Conservation (phyloP, 2,888 invertebrate genomes). For the Pyrocoelia pectoralis region DNA sequence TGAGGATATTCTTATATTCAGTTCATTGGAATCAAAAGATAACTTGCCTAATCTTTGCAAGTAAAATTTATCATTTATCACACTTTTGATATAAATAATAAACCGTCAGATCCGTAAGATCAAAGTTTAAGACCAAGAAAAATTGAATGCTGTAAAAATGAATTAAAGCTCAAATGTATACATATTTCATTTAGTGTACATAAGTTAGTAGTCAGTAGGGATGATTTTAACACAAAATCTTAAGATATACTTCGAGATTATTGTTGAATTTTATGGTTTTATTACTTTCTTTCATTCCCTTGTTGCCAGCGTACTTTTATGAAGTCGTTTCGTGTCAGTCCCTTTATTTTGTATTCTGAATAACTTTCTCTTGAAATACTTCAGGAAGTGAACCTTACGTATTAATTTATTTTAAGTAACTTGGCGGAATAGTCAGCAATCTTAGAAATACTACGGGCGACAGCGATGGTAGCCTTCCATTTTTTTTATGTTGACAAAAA, state of each 20-base stretch:
- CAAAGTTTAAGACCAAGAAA: too few relatives aligned
- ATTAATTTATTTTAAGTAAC: too few relatives aligned
- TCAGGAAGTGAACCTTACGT: too few relatives aligned
- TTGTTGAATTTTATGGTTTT: constrained; percentile 24
- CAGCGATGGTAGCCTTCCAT: too few relatives aligned
- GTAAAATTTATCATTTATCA: too few relatives aligned
- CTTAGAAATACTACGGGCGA: not conserved
- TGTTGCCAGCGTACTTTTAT: constrained; percentile 13
- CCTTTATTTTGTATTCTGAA: constrained; percentile 14
- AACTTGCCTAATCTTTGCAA: too few relatives aligned
- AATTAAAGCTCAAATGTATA: not conserved
- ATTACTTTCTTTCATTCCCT: constrained; percentile 19
- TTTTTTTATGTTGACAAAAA: not conserved
- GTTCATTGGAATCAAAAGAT: too few relatives aligned
- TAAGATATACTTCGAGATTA: constrained; percentile 15
- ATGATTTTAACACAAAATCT: constrained; percentile 12
- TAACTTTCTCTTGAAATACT: not conserved
- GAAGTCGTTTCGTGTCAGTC: constrained; percentile 17
- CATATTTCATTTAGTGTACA: not conserved
- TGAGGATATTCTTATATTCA: too few relatives aligned
- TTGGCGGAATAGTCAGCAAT: not conserved
- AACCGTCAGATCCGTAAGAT: too few relatives aligned
- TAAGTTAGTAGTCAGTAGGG: constrained; percentile 4
- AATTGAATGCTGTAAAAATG: too few relatives aligned
- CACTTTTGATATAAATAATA: too few relatives aligned